These are phyloP conservation scores for Acanthis flammea DNA, from an alignment of 2,797 vertebrate species.

Conservation along the genomic window DNA sequence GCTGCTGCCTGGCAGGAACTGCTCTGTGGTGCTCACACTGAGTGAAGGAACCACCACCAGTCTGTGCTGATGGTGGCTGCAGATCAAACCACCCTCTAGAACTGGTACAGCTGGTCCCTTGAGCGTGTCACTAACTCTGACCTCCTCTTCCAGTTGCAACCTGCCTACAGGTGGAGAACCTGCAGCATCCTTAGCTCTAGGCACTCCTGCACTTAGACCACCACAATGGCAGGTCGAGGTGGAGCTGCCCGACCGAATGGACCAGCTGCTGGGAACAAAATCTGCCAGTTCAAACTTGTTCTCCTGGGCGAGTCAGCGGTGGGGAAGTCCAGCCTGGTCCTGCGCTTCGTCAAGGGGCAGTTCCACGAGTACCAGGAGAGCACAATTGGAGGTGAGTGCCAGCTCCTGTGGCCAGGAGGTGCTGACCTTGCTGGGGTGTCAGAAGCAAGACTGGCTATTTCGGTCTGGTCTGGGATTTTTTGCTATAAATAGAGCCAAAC, in stretches of 20 bases:
- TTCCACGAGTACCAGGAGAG: conserved; percentile 99
- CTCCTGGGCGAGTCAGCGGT: conserved; percentile 95
- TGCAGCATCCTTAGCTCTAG: background rate
- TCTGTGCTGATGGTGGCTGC: background rate
- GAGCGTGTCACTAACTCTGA: background rate
- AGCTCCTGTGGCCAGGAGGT: background rate
- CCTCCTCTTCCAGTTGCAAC: conserved; percentile 68
- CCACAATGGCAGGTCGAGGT: conserved; percentile 92
- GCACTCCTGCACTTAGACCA: conserved; percentile 54
- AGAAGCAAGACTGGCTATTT: background rate
- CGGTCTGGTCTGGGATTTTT: background rate
- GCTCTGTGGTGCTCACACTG: background rate
- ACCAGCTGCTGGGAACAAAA: conserved; percentile 92
- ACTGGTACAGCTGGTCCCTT: background rate
- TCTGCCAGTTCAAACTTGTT: conserved; percentile 99
- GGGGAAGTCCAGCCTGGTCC: conserved; percentile 96
- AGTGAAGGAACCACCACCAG: background rate
- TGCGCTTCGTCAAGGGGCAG: conserved; percentile 98
- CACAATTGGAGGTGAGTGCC: conserved; percentile 93
- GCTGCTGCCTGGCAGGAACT: background rate
- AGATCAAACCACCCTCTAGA: background rate
- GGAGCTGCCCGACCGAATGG: conserved; percentile 92
- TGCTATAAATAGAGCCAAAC: background rate
- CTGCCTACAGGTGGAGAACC: conserved; percentile 63
- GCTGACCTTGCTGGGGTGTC: background rate